Evolutionary conservation across 2,888 invertebrate species (phyloP).

Genomic region (Ormyrus nitidulus): DNA sequence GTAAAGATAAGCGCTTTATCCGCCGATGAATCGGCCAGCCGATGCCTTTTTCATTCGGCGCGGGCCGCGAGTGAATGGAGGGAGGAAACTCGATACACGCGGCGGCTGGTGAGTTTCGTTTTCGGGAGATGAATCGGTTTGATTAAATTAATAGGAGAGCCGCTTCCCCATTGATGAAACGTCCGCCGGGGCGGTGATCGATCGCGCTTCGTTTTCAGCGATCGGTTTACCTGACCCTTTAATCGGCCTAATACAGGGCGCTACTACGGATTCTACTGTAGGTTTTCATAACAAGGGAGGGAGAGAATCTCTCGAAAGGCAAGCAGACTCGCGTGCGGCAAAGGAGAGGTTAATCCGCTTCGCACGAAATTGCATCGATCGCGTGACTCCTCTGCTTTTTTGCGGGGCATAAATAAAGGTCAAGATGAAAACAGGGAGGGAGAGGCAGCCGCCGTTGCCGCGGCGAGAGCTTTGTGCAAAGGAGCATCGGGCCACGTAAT

Average conservation of each 20-base stretch:
- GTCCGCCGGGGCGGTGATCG: conserved; percentile 3
- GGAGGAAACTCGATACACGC: not conserved
- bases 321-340: too few relatives aligned
- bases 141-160: conserved; percentile 31
- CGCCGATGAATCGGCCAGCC: too few relatives aligned
- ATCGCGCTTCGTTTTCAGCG: not conserved
- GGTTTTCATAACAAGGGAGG: too few relatives aligned
- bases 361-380: conserved; percentile 14
- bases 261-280: too few relatives aligned
- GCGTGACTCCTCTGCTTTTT: conserved; percentile 4
- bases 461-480: conserved; percentile 51
- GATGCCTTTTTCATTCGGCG: not conserved
- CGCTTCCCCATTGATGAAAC: not conserved
- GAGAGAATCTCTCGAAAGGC: too few relatives aligned
- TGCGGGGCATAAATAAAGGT: conserved; percentile 43
- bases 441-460: conserved; percentile 9
- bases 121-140: not conserved
- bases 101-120: not conserved
- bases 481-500: conserved; percentile 67
- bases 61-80: not conserved
- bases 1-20: not conserved
- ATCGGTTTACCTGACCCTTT: too few relatives aligned
- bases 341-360: not conserved
- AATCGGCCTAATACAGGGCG: too few relatives aligned
- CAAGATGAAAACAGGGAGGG: conserved; percentile 26